Base-by-base conservation (phyloP, 1,140 invertebrate genomes). In the Latrodectus geometricus region DNA sequence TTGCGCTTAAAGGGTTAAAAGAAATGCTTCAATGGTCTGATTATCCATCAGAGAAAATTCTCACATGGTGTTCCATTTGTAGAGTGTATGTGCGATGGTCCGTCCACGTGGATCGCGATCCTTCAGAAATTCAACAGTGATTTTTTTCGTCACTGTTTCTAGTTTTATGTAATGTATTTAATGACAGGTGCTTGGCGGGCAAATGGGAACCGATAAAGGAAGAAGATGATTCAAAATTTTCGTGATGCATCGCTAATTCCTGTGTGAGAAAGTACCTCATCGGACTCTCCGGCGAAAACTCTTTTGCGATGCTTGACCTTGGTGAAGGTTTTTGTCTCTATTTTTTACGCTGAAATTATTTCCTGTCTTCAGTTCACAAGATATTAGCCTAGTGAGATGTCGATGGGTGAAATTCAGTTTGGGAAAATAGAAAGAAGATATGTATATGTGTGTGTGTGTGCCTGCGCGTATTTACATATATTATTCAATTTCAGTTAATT, bases 1-100 rank as follows among this genome's bases (percentile, higher is more conserved):
- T 68, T 50, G 56, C n/a, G 72, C 73, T 75, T 35, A 86, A 86
- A 86, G 83, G 83, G 83, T 86, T 86, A 78, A 86, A 86, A 86
- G 83, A 86, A 86, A 77, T 78, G 83, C 74, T 86, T 86, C 50
- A 72, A 61, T 50, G 83, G 66, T 77, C 66, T 86, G 83, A 86
- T 86, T 78, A 86, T 86, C 83, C 66, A 56, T 48, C 65, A 56
- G 52, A 21, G 68, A 86, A 78, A 72, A 77, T 86, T 86, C 83
- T 86, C 82, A 50, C 82, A 75, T 61, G 61, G 20, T 20, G 72
- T 61, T 61, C 17, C 54, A 61, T 61, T 56, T 54, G 68, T 4
- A 11, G 15, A 52, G 74, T 74, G 72, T 49, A 35, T 86, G 83
- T 75, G 72, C 80, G 80, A 76, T 86, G 74, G 83, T 86, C 83